A percentile compares a stretch with the other conserved stretches of the same genome.
Conservation (phyloP, 2,888 invertebrate genomes). For the Patella ulyssiponensis region DNA sequence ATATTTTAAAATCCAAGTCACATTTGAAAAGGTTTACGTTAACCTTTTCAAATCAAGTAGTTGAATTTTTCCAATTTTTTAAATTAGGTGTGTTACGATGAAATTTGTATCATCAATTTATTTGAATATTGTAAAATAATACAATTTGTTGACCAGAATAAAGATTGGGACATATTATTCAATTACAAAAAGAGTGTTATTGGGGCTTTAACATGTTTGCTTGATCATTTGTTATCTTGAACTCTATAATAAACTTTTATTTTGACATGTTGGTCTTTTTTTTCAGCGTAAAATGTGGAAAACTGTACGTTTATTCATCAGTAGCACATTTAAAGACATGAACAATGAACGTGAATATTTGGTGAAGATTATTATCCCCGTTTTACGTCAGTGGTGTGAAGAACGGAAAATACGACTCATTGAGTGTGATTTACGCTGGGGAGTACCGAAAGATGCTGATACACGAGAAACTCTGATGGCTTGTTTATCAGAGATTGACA, state of each 20-base stretch:
- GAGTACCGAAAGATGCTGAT: constrained; percentile 49
- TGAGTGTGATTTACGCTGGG: constrained; percentile 53
- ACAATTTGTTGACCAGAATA: no score
- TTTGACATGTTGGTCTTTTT: background rate
- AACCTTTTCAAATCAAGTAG: no score
- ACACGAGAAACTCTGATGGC: constrained; percentile 42
- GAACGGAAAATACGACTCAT: constrained; percentile 40
- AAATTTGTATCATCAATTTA: no score
- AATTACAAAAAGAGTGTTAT: no score
- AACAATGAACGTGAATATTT: constrained; percentile 36
- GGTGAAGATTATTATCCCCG: constrained; percentile 41
- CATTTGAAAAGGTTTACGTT: no score
- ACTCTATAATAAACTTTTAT: background rate
- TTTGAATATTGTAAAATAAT: no score
- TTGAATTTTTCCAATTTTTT: no score
- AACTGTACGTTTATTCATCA: constrained; percentile 38
- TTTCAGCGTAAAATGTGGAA: constrained; percentile 37
- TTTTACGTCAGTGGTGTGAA: constrained; percentile 44
- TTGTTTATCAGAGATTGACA: constrained; percentile 49
- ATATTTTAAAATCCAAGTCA: no score
- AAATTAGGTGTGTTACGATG: no score
- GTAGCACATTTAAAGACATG: constrained; percentile 40
- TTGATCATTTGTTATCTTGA: background rate
- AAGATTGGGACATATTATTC: no score
- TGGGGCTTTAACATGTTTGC: no score